phyloP scores from a whole-genome alignment of 2,113 vertebrate genomes.

The Delphinapterus leucas region DNA sequence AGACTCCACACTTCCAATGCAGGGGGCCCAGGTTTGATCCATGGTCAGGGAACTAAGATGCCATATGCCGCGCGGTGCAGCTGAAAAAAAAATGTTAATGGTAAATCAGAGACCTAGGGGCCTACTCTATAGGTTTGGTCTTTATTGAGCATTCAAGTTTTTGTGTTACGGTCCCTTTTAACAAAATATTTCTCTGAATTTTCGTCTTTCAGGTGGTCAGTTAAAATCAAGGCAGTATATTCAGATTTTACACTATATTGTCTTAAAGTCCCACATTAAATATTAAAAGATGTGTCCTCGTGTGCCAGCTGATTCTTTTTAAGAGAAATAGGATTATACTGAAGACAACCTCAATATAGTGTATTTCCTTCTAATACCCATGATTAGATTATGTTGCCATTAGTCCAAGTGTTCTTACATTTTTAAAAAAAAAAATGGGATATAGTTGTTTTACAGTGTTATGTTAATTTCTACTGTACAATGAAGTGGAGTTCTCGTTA shows the following conservation, averaged over 20 bases:
- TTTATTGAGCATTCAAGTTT: background rate
- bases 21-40: too few species aligned
- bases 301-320: background rate
- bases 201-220: background rate
- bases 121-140: background rate
- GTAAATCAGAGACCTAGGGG: background rate
- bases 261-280: background rate
- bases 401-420: background rate
- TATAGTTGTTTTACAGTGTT: too few species aligned
- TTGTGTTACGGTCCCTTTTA: background rate
- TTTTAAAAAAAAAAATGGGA: too few species aligned
- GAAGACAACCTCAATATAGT: background rate
- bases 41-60: too few species aligned
- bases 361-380: background rate
- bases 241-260: background rate
- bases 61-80: accelerated
- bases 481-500: too few species aligned
- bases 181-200: background rate
- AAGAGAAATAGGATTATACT: background rate
- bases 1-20: too few species aligned
- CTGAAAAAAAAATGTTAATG: background rate
- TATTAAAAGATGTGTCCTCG: background rate
- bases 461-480: too few species aligned
- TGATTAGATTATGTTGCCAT: background rate
- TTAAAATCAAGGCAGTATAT: background rate